Evolutionary conservation across 2,888 invertebrate genomes (phyloP), one percentile per base, ranked within the genome.

Genomic region (Mythimna vitellina): DNA sequence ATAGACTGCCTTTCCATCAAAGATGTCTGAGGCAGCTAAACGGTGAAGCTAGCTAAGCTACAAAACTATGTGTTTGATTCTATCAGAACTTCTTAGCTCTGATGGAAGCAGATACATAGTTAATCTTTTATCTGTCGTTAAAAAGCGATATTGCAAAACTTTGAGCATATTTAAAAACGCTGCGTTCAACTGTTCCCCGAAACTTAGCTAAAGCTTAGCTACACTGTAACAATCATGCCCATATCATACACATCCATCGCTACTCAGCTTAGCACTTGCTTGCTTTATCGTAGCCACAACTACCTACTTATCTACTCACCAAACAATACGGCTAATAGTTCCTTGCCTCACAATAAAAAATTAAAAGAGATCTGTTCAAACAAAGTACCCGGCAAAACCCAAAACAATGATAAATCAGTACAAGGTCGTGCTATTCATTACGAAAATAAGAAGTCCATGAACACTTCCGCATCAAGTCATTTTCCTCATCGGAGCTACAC

Each of bases 341-440:
- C 35, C 32, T 10, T 14, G 29, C 32, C 14, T 32, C n/a, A n/a
- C 3, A n/a, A 3, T 12, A 22, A 76, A 25, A 56, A 46, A 25
- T 14, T 35, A 8, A 54, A 78, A 49, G 17, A 42, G 25, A 6
- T 25, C 32, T 29, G 62, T 22, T 56, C 51, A 1, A n/a, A 49
- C 14, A 76, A 35, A 29, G 20, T 25, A 35, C 65, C 29, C 46
- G 54, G 38, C 1, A 54, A 64, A 49, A 42, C 38, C 61, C 53
- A 68, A 42, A 60, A 67, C 25, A 67, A 49, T 42, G n/a, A 49
- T 51, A 61, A 49, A 53, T 22, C 10, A 57, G 51, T 46, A 61
- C 62, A 65, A 83, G 74, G 57, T 32, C 68, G 12, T 56, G 8
- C 25, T 32, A 60, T 69, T 71, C 42, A 56, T n/a, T 38, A 25